Base-by-base conservation (phyloP, 1,140 invertebrate species). In the Holotrichia oblita region DNA sequence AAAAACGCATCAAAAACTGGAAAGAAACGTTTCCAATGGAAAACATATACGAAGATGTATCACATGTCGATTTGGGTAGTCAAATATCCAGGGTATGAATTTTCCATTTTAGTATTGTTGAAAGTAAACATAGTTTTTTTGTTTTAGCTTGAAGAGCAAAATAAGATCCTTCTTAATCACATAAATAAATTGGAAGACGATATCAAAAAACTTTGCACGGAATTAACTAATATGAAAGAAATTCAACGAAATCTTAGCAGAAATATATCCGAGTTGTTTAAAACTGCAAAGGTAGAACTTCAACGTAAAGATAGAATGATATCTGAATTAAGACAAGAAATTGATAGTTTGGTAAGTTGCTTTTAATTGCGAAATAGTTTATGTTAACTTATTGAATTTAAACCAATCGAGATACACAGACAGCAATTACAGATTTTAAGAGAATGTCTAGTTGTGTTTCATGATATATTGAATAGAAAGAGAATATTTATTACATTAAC, bases 251-350 rank as follows among this genome's bases (percentile, higher is more conserved):
- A 78, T 12, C 82, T 89, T 24, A 80, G 86, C 72, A 79, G 34
- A 0, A 88, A 89, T 82, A 80, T 89, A 17, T 88, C 87, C 3
- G 88, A 88, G 8, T 79, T 90, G 20, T 82, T 87, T 20, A 87
- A 87, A 81, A 90, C 89, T 22, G 89, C 89, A 0, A 87, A 85
- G 79, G 82, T 84, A 6, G 89, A 90, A 85, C 85, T 89, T 77
- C 40, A 79, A 34, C 81, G 89, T 14, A 90, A 89, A 79, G 87
- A 89, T 79, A 82, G 80, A 64, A 85, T 82, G 44, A 88, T 89
- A 72, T 69, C 78, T 8, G 85, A 89, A 61, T 80, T 89, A 6
- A 85, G 86, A 61, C 44, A 78, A 61, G 27, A 83, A 42, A 42
- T 78, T 6, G 80, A 84, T 75, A 74, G 81, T 69, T 20, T 77